Base-by-base conservation (phyloP, 2,113 vertebrate species). In the Coptodon bakossiorum region DNA sequence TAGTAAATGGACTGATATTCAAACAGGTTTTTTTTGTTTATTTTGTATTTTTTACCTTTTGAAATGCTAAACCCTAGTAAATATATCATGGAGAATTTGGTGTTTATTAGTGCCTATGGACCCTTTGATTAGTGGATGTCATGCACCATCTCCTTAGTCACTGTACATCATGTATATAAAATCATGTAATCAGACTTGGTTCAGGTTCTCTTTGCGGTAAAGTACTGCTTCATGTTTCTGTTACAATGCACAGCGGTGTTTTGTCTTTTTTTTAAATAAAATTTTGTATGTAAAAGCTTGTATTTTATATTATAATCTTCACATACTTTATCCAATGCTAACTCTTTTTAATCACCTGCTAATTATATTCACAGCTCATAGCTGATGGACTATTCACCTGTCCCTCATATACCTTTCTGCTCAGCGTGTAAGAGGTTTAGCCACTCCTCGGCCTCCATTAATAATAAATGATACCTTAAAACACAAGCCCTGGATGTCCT, bases 221-320 rank as follows among this genome's bases (percentile, higher is more conserved):
- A 19, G 59, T 63, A 34, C 16, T 34, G 29, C 5, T 34, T 34
- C 0, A 19, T 63, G 16, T 61, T 61, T 61, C 57, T 61, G 57
- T 61, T 63, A 63, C 59, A 63, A 34, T 34, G 29, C 59, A 63
- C 16, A 63, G 59, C 1, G 0, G 5, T 63, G 59, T 34, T 19
- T 4, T 63, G 59, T 61, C 9, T 19, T 63, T 59, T 59, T 57
- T 29, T 34, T 0, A 3, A 34, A 59, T 63, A 34, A 0, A 0
- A 0, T 11, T 63, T 34, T 63, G 34, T 6, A 34, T 34, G 16
- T 34, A 63, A 36, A 63, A 63, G 9, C 29, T 63, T 63, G 6
- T 11, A 3, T 63, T 63, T 63, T 34, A 63, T 36, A 63, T 34
- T 36, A 63, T 9, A 4, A 36, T 11, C 16, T 11, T 63, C 59